These are phyloP conservation scores for Drosophila santomea DNA, from an alignment of 1,140 invertebrate species.

Conservation along the genomic window DNA sequence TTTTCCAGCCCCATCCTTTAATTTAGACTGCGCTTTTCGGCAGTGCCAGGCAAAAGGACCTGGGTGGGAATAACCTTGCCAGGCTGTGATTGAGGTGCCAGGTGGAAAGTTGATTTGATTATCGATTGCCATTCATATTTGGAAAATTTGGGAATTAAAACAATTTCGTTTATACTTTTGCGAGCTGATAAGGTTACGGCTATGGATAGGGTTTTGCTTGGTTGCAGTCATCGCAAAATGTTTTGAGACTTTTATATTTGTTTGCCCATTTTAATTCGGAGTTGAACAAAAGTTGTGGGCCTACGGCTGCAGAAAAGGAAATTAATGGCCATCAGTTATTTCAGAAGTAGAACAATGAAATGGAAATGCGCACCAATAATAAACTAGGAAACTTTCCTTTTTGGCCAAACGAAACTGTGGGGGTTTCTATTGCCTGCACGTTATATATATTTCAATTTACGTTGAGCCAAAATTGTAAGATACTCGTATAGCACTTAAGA, in stretches of 20 bases:
- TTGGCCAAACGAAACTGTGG: too few species aligned
- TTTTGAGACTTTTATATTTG: slow-evolving; percentile 21
- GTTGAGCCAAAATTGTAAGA: neutral
- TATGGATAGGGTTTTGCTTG: slow-evolving; percentile 27
- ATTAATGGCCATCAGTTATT: neutral
- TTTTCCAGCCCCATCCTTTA: neutral
- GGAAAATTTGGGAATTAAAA: slow-evolving; percentile 41
- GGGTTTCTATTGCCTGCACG: too few species aligned
- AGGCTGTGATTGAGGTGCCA: slow-evolving; percentile 54
- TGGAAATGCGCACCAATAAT: neutral
- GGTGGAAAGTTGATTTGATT: slow-evolving; percentile 58
- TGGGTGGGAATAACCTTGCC: slow-evolving; percentile 44
- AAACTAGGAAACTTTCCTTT: too few species aligned
- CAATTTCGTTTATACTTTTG: slow-evolving; percentile 26
- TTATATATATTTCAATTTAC: neutral
- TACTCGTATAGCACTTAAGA: neutral
- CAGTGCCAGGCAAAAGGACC: slow-evolving; percentile 38
- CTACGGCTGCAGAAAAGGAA: slow-evolving; percentile 13
- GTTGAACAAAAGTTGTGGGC: slow-evolving; percentile 16
- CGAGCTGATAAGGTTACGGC: slow-evolving; percentile 41
- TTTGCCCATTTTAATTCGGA: slow-evolving; percentile 13
- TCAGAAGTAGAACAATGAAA: slow-evolving; percentile 4
- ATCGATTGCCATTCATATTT: slow-evolving; percentile 57
- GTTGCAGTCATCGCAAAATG: slow-evolving; percentile 22
- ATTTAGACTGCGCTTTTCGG: slow-evolving; percentile 49